These are phyloP conservation scores for Aphodius sticticus DNA, from an alignment of 2,888 invertebrate species.

Conservation along the genomic window DNA sequence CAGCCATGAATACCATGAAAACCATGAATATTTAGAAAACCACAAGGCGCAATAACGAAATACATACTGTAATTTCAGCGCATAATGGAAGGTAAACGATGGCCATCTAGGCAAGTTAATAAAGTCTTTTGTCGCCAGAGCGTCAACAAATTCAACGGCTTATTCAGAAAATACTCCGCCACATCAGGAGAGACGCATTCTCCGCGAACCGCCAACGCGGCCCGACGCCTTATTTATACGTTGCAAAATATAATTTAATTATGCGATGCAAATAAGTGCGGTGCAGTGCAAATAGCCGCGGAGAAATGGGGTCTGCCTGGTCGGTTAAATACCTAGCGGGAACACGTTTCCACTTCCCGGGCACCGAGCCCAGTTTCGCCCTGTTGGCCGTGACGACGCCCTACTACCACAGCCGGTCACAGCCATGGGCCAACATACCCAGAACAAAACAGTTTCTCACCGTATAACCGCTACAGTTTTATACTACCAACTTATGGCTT, in stretches of 20 bases:
- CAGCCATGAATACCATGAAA: background rate
- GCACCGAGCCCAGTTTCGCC: slow-evolving; percentile 9
- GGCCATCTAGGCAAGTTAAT: background rate
- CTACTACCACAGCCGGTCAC: slow-evolving; percentile 37
- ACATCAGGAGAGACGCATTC: background rate
- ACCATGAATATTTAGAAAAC: background rate
- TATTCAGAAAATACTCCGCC: background rate
- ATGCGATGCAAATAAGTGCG: slow-evolving; percentile 34
- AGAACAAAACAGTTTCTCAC: slow-evolving; percentile 41
- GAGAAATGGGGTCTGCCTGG: slow-evolving; percentile 16
- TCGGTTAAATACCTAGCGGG: slow-evolving; percentile 13
- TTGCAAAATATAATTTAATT: slow-evolving; percentile 33
- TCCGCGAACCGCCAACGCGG: background rate
- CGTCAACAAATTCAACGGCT: background rate
- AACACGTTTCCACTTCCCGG: slow-evolving; percentile 13
- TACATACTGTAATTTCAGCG: background rate
- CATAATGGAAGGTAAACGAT: slow-evolving; percentile 4
- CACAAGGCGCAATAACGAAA: background rate
- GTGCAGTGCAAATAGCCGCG: slow-evolving; percentile 20
- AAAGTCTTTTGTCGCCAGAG: background rate
- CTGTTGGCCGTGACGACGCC: slow-evolving; percentile 4
- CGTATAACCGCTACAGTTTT: background rate
- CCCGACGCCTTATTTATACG: slow-evolving; percentile 14
- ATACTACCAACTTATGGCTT: background rate
- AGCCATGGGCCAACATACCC: slow-evolving; percentile 41